Percentiles rank a stretch among this genome's conserved stretches.
Evolutionary conservation across 2,797 vertebrate genomes (phyloP).

Genomic region (Limnodromus scolopaceus): DNA sequence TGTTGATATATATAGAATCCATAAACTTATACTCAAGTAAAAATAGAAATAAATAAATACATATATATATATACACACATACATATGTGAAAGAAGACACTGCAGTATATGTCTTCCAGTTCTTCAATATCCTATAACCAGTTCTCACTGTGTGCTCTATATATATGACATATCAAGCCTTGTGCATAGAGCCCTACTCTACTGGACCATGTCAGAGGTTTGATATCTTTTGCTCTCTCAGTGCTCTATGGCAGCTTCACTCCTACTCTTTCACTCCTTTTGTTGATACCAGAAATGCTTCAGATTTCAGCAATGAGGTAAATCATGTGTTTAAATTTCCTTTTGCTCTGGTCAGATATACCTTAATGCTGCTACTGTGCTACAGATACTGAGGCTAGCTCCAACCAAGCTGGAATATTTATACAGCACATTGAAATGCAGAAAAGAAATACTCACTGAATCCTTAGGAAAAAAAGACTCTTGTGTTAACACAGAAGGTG

Average conservation of each 20-base stretch:
- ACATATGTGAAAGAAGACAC: neutral
- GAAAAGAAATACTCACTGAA: neutral
- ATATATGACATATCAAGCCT: neutral
- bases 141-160: neutral
- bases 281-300: neutral
- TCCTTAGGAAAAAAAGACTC: neutral
- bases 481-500: rapidly evolving
- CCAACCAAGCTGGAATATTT: neutral
- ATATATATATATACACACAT: neutral
- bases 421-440: neutral
- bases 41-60: neutral
- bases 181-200: neutral
- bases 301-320: neutral
- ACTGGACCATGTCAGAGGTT: neutral
- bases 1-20: neutral
- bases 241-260: neutral
- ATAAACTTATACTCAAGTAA: neutral
- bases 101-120: neutral
- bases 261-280: neutral
- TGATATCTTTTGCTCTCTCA: neutral
- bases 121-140: neutral
- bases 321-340: neutral
- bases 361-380: neutral
- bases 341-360: neutral
- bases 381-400: neutral